phyloP scores from a whole-genome alignment of 2,888 invertebrate species.

The Venustoraphidia nigricollis region DNA sequence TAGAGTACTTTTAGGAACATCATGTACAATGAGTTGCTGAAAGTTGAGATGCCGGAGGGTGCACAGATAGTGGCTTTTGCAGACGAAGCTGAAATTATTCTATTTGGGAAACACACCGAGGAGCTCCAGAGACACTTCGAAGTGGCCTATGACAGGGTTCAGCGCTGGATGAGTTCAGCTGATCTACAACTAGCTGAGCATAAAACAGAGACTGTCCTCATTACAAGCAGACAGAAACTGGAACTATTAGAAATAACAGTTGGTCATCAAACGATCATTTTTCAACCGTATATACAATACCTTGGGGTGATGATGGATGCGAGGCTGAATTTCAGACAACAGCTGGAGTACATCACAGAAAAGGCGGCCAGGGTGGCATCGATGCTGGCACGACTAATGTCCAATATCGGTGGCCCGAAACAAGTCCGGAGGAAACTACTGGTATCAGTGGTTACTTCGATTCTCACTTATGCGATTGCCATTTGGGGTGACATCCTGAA shows the following conservation, averaged over 20 bases:
- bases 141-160: neutral
- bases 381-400: neutral
- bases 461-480: no score
- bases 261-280: constrained; percentile 7
- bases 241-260: constrained; percentile 8
- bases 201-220: constrained; percentile 8
- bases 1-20: neutral
- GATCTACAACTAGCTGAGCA: constrained; percentile 9
- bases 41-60: neutral
- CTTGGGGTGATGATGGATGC: constrained; percentile 4
- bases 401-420: constrained; percentile 10
- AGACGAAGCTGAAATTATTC: no score
- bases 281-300: constrained; percentile 10
- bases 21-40: neutral
- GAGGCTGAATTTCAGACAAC: constrained; percentile 7
- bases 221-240: constrained; percentile 7
- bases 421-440: constrained; percentile 9
- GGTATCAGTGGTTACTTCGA: constrained; percentile 7
- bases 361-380: constrained; percentile 7
- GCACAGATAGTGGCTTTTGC: neutral
- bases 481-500: constrained; percentile 9
- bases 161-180: neutral
- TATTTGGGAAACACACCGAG: neutral
- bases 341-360: neutral
- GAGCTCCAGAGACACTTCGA: neutral